phyloP scores from a whole-genome alignment of 1,140 invertebrate genomes.

The Drosophila obscura region DNA sequence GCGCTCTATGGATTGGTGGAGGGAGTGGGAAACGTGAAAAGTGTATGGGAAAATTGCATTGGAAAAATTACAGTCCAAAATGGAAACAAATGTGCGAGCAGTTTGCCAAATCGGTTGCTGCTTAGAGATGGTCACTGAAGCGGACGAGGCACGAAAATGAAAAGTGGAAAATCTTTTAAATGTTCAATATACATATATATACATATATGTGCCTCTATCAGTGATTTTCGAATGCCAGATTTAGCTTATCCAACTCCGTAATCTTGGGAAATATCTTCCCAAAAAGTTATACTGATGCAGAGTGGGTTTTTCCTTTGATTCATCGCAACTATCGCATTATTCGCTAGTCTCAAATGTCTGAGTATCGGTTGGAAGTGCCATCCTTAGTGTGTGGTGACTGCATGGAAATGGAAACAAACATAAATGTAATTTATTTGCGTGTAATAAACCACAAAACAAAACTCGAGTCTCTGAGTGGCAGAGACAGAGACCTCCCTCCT shows the following conservation, averaged over 20 bases:
- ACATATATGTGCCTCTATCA: too few species aligned
- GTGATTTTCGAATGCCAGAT: too few species aligned
- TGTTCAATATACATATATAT: too few species aligned
- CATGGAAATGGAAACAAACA: constrained; percentile 67
- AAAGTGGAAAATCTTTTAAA: neutral
- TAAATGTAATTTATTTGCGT: constrained; percentile 82
- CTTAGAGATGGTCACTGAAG: constrained; percentile 11
- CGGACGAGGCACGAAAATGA: neutral
- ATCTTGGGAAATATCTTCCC: too few species aligned
- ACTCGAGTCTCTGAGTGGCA: constrained; percentile 35
- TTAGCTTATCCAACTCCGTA: too few species aligned
- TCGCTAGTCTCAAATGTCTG: too few species aligned
- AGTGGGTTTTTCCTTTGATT: too few species aligned
- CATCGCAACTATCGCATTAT: neutral
- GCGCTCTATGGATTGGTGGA: constrained; percentile 3
- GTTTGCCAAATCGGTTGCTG: constrained; percentile 5
- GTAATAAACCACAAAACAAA: constrained; percentile 80
- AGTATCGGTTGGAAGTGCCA: neutral
- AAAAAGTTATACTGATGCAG: too few species aligned
- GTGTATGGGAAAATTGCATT: constrained; percentile 65
- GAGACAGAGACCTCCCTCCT: neutral
- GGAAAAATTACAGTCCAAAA: constrained; percentile 62
- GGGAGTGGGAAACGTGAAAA: constrained; percentile 14
- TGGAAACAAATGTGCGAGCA: constrained; percentile 51
- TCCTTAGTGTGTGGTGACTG: constrained; percentile 12